Conservation (phyloP, 1,140 invertebrate genomes). For the Tetramorium simillimum region DNA sequence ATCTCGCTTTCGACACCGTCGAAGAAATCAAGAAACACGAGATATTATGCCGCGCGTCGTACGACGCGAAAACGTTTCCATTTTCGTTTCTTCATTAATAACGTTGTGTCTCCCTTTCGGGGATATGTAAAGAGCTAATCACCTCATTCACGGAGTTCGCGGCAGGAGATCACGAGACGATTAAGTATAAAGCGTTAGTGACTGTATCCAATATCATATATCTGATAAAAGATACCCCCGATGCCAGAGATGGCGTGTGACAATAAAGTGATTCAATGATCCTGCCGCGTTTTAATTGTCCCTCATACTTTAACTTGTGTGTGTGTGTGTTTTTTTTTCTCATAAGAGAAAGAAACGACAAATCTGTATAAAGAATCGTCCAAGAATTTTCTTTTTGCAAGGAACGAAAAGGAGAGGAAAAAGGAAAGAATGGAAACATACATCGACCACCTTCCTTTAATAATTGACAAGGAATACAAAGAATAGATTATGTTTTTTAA, state of each 20-base stretch:
- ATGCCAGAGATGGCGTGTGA: constrained; percentile 85
- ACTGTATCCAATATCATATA: constrained; percentile 84
- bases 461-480: neutral
- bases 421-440: neutral
- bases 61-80: neutral
- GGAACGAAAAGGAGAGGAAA: neutral
- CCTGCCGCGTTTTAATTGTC: constrained; percentile 75
- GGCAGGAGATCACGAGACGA: constrained; percentile 77
- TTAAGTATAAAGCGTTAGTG: constrained; percentile 82
- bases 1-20: neutral
- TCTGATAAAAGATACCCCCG: constrained; percentile 83
- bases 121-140: neutral
- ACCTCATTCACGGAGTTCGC: constrained; percentile 73
- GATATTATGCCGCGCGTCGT: neutral
- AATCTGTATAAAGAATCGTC: neutral
- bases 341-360: too few relatives aligned
- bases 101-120: neutral
- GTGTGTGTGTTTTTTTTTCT: neutral
- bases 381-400: neutral
- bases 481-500: neutral
- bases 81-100: constrained; percentile 25
- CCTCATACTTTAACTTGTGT: constrained; percentile 32
- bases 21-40: neutral
- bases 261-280: constrained; percentile 85
- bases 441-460: neutral